phyloP scores from a whole-genome alignment of 2,888 invertebrate genomes.

The Aporophyla nigra region DNA sequence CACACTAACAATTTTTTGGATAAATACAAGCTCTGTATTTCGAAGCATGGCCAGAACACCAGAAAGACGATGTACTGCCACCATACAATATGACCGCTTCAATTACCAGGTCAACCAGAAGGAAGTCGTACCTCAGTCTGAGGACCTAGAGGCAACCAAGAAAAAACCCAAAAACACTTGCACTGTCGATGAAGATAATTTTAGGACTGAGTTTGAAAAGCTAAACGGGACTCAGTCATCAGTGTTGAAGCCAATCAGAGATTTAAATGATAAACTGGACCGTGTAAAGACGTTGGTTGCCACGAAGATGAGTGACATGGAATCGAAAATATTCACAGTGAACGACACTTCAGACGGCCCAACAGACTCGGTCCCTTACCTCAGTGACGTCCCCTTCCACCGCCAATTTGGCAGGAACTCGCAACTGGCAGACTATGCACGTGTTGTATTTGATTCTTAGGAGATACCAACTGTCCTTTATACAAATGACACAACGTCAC shows the following conservation, averaged over 20 bases:
- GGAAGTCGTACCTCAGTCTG: not conserved
- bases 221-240: not conserved
- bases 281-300: conserved; percentile 1
- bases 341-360: not conserved
- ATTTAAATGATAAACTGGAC: not conserved
- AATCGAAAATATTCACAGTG: not conserved
- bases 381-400: not conserved
- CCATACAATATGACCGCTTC: not conserved
- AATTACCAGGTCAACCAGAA: not conserved
- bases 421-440: not conserved
- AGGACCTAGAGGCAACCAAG: conserved; percentile 9
- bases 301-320: not conserved
- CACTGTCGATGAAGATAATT: not conserved
- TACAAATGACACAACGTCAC: not conserved
- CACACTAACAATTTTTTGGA: not conserved
- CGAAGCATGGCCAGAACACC: not conserved
- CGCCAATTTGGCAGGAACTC: not conserved
- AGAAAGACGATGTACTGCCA: not conserved
- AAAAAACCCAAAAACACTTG: not conserved
- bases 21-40: not conserved
- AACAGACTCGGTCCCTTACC: not conserved
- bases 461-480: not conserved
- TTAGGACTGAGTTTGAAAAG: not conserved
- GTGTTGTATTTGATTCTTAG: too few relatives aligned
- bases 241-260: not conserved